Base-by-base conservation (phyloP, 2,797 vertebrate species). In the Danio albolineatus region DNA sequence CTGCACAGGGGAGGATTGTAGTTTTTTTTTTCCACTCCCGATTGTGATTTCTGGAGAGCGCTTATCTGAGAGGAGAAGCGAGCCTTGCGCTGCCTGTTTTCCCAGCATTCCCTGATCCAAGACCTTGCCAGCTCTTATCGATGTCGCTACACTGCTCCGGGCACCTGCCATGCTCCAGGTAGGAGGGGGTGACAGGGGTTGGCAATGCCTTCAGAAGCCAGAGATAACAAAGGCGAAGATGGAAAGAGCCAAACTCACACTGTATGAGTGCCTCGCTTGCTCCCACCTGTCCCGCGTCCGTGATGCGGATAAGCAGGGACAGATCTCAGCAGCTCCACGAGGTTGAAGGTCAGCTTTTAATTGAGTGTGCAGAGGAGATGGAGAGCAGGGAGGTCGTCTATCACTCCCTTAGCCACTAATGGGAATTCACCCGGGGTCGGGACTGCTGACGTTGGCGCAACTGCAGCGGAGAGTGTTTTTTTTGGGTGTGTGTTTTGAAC, bases 271-370 rank as follows among this genome's bases (percentile, higher is more conserved):
- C 19, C 41, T 16, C 7, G 53, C 41, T 16, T 7, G 53, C 51
- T 71, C 44, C 38, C 56, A 49, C 39, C 72, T 65, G 65, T 69
- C 64, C 43, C 48, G 13, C 4, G 4, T 75, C 36, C 9, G 10
- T 17, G 36, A 46, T 39, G 76, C n/a, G 62, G 73, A 83, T 81
- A 70, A 36, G 49, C 74, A 56, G 70, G 80, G 79, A 72, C 73
- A 80, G 77, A 85, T 86, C 85, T 83, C 67, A 77, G 82, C 82
- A 87, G 88, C 70, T 79, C 39, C 62, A 48, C 51, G 78, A 85
- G 87, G 87, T 86, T 83, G 78, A 86, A 88, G 85, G 80, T 92
- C 91, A 90, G 71, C 83, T 87, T 91, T 92, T 93, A 94, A 94
- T 93, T 91, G 92, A 93, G 89, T 90, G 90, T 87, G 77, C 83